Evolutionary conservation across 1,140 invertebrate genomes (phyloP), one percentile per base, ranked within the genome.

Genomic region (Pristionchus pacificus): DNA sequence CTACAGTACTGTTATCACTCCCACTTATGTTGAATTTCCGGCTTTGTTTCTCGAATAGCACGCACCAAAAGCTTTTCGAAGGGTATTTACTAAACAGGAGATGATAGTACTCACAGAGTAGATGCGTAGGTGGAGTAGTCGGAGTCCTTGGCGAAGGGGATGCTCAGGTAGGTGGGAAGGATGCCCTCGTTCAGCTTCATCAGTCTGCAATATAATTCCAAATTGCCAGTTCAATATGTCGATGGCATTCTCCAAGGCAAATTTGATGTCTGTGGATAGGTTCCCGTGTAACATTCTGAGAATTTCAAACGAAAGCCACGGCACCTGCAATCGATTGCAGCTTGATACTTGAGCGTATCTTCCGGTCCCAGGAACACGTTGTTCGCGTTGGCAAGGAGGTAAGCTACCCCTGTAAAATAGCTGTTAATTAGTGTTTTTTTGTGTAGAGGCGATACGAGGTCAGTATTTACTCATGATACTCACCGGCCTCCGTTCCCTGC

Each of bases 361-460:
- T 71, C 72, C 27, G 75, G 72, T 60, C 75, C 75, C 0, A 76
- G 62, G 19, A 76, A 57, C 15, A 72, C 75, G n/a, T 71, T 76
- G 19, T 74, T 74, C 25, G 29, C 15, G n/a, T 76, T 60, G 27
- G 59, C 32, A 6, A 62, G 60, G 13, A 76, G 59, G 27, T 67
- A 32, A 24, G 55, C 74, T 19, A 76, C 64, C 1, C 74, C 75
- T 76, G 33, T 75, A 70, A 31, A 27, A 19, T 29, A 65, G 24
- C 19, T 57, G 24, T 15, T 66, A 19, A 31, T 55, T 67, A 71
- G 13, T 55, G 15, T 30, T 55, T 29, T 73, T 24, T 58, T n/a
- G 33, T 60, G 63, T 32, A 28, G 2, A 10, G 14, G 27, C 19
- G 24, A 64, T 24, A 24, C 62, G 25, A 33, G 31, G 14, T 1